phyloP scores from a whole-genome alignment of 2,888 invertebrate genomes.

The Diadegma fenestrale region DNA sequence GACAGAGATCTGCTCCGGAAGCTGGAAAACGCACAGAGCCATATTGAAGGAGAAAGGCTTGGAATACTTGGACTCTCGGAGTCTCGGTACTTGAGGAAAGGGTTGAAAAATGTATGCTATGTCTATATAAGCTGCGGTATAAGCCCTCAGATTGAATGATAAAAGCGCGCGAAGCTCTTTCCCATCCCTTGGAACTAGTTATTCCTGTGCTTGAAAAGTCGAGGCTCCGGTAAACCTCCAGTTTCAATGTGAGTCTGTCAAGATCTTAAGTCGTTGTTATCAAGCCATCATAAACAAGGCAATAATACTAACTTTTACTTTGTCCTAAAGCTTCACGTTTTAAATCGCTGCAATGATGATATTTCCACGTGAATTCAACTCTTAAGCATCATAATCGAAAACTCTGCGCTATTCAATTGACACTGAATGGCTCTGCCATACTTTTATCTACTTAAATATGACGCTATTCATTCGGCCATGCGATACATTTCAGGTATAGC shows the following conservation, averaged over 20 bases:
- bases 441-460: too few relatives aligned
- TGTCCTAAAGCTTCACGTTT: not conserved
- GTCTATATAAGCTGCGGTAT: conserved; percentile 33
- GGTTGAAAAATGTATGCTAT: conserved; percentile 26
- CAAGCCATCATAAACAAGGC: conserved; percentile 19
- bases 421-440: too few relatives aligned
- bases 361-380: not conserved
- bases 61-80: conserved; percentile 38
- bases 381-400: not conserved
- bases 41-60: conserved; percentile 11
- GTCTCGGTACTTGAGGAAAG: conserved; percentile 25
- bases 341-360: not conserved
- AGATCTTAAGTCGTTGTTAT: conserved; percentile 25
- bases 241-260: not conserved
- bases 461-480: not conserved
- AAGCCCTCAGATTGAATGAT: conserved; percentile 58
- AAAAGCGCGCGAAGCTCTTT: conserved; percentile 43
- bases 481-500: not conserved
- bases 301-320: conserved; percentile 9
- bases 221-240: not conserved
- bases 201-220: conserved; percentile 10
- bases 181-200: not conserved
- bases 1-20: not conserved
- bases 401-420: too few relatives aligned
- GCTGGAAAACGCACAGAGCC: conserved; percentile 13